Conservation (phyloP, 2,797 vertebrate species). For the Micromesistius poutassou region DNA sequence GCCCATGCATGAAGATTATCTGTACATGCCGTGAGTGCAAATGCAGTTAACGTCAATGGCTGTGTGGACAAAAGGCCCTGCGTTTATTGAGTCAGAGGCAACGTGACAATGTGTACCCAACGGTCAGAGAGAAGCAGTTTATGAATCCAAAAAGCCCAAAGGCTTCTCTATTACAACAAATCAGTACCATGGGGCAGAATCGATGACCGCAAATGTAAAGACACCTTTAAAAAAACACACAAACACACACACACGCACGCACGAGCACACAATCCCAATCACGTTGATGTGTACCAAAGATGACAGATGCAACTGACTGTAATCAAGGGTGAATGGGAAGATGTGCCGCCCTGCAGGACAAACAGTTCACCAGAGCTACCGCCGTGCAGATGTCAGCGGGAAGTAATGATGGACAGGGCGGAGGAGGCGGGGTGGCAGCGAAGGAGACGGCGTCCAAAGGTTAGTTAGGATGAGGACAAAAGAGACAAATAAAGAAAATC, state of each 20-base stretch:
- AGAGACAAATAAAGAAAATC: constrained; percentile 32
- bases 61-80: neutral
- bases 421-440: constrained; percentile 50
- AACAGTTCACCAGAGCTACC: constrained; percentile 55
- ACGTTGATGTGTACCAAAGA: constrained; percentile 57
- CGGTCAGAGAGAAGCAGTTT: neutral
- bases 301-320: constrained; percentile 68
- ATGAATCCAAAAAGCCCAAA: neutral
- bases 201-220: constrained; percentile 1
- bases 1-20: too few relatives aligned
- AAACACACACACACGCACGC: constrained; percentile 17
- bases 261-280: constrained; percentile 52
- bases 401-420: constrained; percentile 37
- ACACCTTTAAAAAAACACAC: constrained; percentile 7
- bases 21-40: neutral
- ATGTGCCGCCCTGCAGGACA: constrained; percentile 47
- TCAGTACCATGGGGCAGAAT: neutral
- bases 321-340: constrained; percentile 58
- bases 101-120: neutral
- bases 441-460: constrained; percentile 52
- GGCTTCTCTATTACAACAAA: neutral
- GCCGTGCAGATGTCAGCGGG: constrained; percentile 37
- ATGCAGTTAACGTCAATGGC: neutral
- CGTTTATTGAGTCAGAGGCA: too few relatives aligned
- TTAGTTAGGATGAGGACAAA: constrained; percentile 16